Evolutionary conservation across 2,113 vertebrate species (phyloP).

Genomic region (Micromys minutus): DNA sequence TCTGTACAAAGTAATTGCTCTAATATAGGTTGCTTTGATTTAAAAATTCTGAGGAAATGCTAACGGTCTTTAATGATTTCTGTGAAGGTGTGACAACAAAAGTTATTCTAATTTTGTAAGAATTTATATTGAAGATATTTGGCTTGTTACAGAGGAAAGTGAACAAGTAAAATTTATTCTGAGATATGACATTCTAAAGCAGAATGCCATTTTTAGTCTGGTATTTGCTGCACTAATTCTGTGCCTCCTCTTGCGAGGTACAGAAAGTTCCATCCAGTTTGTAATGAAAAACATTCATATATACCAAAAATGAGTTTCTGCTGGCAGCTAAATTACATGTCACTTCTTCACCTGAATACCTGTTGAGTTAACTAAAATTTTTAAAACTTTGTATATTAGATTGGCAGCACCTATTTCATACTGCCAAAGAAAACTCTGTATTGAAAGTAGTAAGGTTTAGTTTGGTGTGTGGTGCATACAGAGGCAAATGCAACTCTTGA

Average conservation of each 20-base stretch:
- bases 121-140: conserved; percentile 28
- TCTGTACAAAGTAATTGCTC: conserved; percentile 9
- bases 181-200: not conserved
- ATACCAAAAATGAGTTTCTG: not conserved
- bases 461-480: not conserved
- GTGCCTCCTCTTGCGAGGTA: not conserved
- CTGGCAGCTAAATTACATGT: not conserved
- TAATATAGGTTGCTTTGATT: not conserved
- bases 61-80: not conserved
- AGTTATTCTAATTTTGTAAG: not conserved
- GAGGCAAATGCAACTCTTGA: not conserved
- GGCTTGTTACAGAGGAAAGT: not conserved
- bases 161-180: not conserved
- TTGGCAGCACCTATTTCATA: not conserved
- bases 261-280: not conserved
- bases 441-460: not conserved
- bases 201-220: not conserved
- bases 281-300: not conserved
- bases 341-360: not conserved
- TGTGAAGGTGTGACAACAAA: not conserved
- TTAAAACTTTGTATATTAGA: not conserved
- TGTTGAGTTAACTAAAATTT: not conserved
- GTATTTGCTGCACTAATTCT: not conserved
- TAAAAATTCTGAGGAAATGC: conserved; percentile 1
- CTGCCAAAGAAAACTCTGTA: not conserved